Base-by-base conservation (phyloP, 1,140 invertebrate genomes). In the Teleopsis dalmanni region DNA sequence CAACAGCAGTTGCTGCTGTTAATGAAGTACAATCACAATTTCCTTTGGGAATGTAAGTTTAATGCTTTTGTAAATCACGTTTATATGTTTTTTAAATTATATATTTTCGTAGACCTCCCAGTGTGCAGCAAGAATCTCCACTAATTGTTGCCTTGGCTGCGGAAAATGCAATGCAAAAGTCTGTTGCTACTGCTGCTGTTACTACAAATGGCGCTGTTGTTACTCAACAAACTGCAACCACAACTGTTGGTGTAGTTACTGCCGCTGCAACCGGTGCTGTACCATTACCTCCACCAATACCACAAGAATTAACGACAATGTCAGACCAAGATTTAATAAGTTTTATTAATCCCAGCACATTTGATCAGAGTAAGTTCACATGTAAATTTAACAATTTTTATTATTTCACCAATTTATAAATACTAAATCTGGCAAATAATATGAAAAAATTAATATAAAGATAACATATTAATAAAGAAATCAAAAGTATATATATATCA, bases 341-440 rank as follows among this genome's bases (percentile, higher is more conserved):
- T 62, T 87, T 88, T 64, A 90, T 91, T 42, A 88, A 90, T 76
- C 84, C 87, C 13, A 87, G 81, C 71, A 87, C 84, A 67, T 91
- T 91, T 61, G 86, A 89, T 73, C 82, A 83, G 78, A 80, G 81
- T 83, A 73, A 78, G 65, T 62, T 19, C 11, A 33, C 10, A 45
- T 18, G 5, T 16, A n/a, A n/a, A n/a, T n/a, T n/a, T n/a, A n/a
- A n/a, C n/a, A n/a, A n/a, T n/a, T n/a, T n/a, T n/a, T n/a, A n/a
- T n/a, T n/a, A n/a, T n/a, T n/a, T n/a, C n/a, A n/a, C n/a, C n/a
- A n/a, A n/a, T n/a, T n/a, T n/a, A n/a, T n/a, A n/a, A n/a, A n/a
- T n/a, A n/a, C n/a, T n/a, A n/a, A n/a, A n/a, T n/a, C n/a, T n/a
- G n/a, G n/a, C n/a, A n/a, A n/a, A n/a, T n/a, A n/a, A n/a, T n/a